These are phyloP conservation scores for Notiomystis cincta DNA, from an alignment of 2,113 vertebrate species.

Conservation along the genomic window DNA sequence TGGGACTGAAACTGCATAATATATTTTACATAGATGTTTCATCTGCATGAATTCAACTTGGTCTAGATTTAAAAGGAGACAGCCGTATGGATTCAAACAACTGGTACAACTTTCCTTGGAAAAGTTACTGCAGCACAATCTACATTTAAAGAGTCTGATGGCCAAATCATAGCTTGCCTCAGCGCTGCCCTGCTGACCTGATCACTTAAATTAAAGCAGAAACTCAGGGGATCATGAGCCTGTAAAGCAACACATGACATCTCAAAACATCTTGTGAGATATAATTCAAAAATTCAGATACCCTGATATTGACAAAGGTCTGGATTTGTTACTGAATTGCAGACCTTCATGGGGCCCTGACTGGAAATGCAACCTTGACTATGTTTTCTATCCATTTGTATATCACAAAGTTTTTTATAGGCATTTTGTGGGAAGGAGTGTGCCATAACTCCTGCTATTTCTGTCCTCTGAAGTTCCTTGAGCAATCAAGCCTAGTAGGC, in stretches of 20 bases:
- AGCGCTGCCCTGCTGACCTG: neutral
- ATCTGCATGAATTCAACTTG: neutral
- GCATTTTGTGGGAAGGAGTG: neutral
- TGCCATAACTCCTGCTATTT: neutral
- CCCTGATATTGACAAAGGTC: neutral
- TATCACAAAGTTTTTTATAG: neutral
- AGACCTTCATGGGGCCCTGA: neutral
- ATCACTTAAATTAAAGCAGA: neutral
- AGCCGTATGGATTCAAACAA: neutral
- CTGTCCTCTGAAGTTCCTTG: neutral
- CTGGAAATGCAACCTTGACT: neutral
- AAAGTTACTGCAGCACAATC: neutral
- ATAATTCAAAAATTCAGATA: neutral
- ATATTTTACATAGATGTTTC: neutral
- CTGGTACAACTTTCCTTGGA: neutral
- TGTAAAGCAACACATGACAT: neutral
- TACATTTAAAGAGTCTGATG: neutral
- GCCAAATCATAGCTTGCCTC: neutral
- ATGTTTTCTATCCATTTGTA: neutral
- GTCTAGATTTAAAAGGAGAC: neutral
- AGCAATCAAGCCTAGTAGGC: neutral
- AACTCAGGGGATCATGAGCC: neutral
- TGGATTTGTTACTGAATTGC: neutral
- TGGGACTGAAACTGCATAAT: neutral
- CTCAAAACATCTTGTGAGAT: neutral